Base-by-base conservation (phyloP, 1,140 invertebrate genomes). In the Pygmarrhopalites habei region DNA sequence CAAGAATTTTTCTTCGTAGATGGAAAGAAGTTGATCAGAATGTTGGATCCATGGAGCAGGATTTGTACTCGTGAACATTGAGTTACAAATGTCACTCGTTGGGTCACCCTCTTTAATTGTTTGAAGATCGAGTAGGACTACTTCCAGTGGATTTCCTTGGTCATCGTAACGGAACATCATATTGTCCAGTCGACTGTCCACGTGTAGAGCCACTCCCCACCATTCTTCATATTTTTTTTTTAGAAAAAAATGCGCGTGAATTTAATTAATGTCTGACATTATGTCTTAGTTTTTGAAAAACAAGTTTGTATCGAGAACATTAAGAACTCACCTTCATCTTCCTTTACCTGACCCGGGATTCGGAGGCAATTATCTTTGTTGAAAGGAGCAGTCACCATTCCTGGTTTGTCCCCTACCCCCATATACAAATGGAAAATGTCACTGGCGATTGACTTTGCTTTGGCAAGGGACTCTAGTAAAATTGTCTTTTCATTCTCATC, bases 121-220 rank as follows among this genome's bases (percentile, higher is more conserved):
- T 56, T 65, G 64, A 41, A 65, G 52, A 30, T 65, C 64, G 1
- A 64, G 2, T 1, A 65, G 28, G n/a, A 52, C 41, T 2, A 64
- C 55, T 26, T 32, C 26, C 12, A 41, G 25, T 15, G 30, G 49
- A 5, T 41, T 7, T 3, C 29, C 32, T 5, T 7, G 7, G 12
- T 71, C 68, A 4, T 73, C 67, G 59, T 80, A 79, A 60, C 79
- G 78, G 10, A 81, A 79, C 3, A 88, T 71, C 69, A 87, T 86
- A 72, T 88, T 88, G 32, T 84, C 85, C n/a, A n/a, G n/a, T n/a
- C n/a, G n/a, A n/a, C n/a, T n/a, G n/a, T n/a, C n/a, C n/a, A n/a
- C n/a, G n/a, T n/a, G n/a, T n/a, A n/a, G n/a, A n/a, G n/a, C n/a
- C n/a, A n/a, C n/a, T n/a, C n/a, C n/a, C n/a, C n/a, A 87, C 85